Evolutionary conservation across 2,797 vertebrate species (phyloP), one percentile per base, ranked within the genome.

Genomic region (Peromyscus aztecus): DNA sequence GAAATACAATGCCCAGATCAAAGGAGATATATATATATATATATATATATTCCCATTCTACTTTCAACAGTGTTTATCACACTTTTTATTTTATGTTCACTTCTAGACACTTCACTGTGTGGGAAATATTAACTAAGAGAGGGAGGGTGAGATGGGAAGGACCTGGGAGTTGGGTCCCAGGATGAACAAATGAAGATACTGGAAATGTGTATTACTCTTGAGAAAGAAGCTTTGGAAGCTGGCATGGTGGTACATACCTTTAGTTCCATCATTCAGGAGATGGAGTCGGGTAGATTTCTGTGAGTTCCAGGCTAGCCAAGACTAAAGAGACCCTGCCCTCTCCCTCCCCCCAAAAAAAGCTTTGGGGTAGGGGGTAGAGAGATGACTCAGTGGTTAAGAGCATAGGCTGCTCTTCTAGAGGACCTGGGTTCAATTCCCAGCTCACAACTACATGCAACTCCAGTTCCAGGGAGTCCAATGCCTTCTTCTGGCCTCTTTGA

Each of bases 151-250:
- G 89, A 43, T 24, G 37, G 21, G 37, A 89, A 88, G 82, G 57
- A 46, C 71, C 57, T 82, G 37, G 75, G 89, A 91, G 94, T 59
- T 19, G 31, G 57, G 85, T 89, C 49, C 94, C 71, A 55, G 63
- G n/a, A 90, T 46, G 49, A 89, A 69, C 31, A 63, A 77, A 94
- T 61, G 71, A 86, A 94, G 37, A 13, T 81, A 71, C 16, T 12
- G 4, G 65, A 31, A 65, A 52, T 75, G 4, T 37, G 7, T 59
- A 11, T 61, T 91, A 37, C 55, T 73, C 37, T 52, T 46, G 37
- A 76, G 63, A 92, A 78, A 37, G 40, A 77, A 73, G 52, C n/a
- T 3, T 11, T 19, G 16, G 10, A 86, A 86, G 46, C 31, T 52
- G 84, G 12, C 12, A 23, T 10, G 31, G 46, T 29, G 11, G 3